Evolutionary conservation across 2,888 invertebrate species (phyloP).

Genomic region (Hirtodrosophila confusa): DNA sequence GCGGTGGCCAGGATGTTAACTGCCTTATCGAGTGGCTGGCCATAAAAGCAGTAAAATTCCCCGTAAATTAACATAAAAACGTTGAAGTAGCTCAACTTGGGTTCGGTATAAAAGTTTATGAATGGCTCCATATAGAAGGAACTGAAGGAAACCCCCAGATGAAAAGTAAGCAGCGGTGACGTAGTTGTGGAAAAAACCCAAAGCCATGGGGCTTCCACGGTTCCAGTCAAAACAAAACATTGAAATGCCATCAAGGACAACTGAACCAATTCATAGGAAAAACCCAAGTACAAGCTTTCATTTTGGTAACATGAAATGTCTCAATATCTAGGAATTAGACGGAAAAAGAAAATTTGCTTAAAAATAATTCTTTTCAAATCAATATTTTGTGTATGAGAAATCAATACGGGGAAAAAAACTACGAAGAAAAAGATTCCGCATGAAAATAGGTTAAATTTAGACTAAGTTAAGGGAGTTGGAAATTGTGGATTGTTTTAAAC

Average conservation of each 20-base stretch:
- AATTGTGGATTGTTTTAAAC: no score
- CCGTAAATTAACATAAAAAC: conserved; percentile 69
- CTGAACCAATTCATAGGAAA: not conserved
- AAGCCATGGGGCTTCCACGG: conserved; percentile 2
- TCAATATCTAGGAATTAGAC: no score
- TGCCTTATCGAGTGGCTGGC: conserved; percentile 50
- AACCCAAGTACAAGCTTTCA: conserved; percentile 1
- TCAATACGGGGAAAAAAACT: no score
- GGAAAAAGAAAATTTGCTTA: no score
- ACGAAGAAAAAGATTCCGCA: no score
- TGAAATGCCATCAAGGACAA: conserved; percentile 33
- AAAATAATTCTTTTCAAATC: no score
- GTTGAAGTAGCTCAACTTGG: conserved; percentile 1
- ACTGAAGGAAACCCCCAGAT: not conserved
- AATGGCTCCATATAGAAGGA: conserved; percentile 23
- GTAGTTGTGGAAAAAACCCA: conserved; percentile 8
- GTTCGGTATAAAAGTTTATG: conserved; percentile 25
- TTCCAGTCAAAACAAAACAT: conserved; percentile 45
- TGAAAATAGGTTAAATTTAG: no score
- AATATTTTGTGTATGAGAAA: no score
- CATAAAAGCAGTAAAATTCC: conserved; percentile 36
- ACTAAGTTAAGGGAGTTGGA: no score
- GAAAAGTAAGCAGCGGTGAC: conserved; percentile 4
- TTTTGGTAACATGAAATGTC: no score
- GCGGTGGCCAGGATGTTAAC: not conserved